phyloP scores from a whole-genome alignment of 2,797 vertebrate genomes.

The Borostomias antarcticus region DNA sequence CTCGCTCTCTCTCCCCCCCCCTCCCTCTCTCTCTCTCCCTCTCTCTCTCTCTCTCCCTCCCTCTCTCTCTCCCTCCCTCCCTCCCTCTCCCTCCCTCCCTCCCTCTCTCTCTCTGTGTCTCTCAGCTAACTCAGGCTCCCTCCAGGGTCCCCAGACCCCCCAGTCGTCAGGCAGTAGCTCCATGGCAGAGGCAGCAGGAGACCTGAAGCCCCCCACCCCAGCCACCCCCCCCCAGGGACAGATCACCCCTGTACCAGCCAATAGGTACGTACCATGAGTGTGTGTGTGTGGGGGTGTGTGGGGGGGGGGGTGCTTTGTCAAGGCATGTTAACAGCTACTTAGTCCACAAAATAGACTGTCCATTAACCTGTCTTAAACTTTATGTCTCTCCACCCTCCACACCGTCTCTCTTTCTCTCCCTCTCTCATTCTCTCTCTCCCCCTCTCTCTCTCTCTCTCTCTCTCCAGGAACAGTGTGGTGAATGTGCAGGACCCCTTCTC shows the following conservation, averaged over 20 bases:
- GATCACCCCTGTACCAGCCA: conserved; percentile 77
- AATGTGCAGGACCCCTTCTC: conserved; percentile 96
- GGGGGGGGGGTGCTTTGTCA: neutral
- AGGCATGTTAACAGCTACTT: neutral
- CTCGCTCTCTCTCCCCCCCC: no score
- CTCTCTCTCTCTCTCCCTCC: neutral
- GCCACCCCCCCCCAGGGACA: conserved; percentile 94
- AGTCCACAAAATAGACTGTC: neutral
- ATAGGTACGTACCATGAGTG: conserved; percentile 59
- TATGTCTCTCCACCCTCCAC: neutral
- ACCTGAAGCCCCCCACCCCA: conserved; percentile 95
- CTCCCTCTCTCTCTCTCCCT: no score
- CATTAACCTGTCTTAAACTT: no score
- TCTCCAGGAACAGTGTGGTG: conserved; percentile 85
- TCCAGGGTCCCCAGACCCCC: conserved; percentile 97
- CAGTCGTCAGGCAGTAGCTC: conserved; percentile 96
- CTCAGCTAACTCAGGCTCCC: conserved; percentile 93
- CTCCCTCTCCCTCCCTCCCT: neutral
- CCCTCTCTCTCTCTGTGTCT: conserved; percentile 2
- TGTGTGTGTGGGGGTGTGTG: neutral
- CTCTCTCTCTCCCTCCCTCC: neutral
- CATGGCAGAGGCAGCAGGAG: conserved; percentile 89
- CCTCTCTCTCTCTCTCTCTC: neutral
- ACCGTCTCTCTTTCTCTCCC: neutral
- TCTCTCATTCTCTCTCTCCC: neutral